These are phyloP conservation scores for Thera obeliscata DNA, from an alignment of 2,888 invertebrate genomes.

Conservation along the genomic window DNA sequence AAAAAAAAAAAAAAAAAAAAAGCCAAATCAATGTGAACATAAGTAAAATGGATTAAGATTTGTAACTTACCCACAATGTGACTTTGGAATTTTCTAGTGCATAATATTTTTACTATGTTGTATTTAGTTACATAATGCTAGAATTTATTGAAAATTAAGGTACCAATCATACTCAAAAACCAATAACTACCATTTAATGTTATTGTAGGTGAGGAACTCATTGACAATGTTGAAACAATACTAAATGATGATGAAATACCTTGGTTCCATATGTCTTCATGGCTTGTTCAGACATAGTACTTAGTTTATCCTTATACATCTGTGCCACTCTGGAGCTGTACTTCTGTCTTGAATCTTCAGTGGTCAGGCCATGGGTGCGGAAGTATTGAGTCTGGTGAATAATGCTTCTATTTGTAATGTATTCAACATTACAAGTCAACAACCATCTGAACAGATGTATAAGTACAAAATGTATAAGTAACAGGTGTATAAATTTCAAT, in stretches of 20 bases:
- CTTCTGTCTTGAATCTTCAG: conserved; percentile 97
- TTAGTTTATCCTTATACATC: conserved; percentile 95
- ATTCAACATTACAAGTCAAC: background rate
- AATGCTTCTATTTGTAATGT: background rate
- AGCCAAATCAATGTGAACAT: background rate
- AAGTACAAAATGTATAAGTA: no score
- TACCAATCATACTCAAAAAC: background rate
- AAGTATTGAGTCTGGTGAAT: conserved; percentile 91
- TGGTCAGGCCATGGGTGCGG: conserved; percentile 95
- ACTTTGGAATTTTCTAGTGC: no score
- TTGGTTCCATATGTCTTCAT: conserved; percentile 94
- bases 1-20: no score
- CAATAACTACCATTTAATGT: background rate
- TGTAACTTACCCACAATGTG: background rate
- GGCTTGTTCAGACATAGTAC: conserved; percentile 92
- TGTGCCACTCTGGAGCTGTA: conserved; percentile 98
- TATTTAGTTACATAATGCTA: conserved; percentile 14
- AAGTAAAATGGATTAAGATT: no score
- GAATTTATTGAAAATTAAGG: conserved; percentile 7
- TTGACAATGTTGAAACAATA: no score
- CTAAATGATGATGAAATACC: conserved; percentile 76
- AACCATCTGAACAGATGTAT: no score
- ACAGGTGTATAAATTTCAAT: no score
- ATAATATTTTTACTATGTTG: background rate
- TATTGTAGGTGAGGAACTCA: no score